Base-by-base conservation (phyloP, 2,797 vertebrate genomes). In the Sarcoramphus papa region DNA sequence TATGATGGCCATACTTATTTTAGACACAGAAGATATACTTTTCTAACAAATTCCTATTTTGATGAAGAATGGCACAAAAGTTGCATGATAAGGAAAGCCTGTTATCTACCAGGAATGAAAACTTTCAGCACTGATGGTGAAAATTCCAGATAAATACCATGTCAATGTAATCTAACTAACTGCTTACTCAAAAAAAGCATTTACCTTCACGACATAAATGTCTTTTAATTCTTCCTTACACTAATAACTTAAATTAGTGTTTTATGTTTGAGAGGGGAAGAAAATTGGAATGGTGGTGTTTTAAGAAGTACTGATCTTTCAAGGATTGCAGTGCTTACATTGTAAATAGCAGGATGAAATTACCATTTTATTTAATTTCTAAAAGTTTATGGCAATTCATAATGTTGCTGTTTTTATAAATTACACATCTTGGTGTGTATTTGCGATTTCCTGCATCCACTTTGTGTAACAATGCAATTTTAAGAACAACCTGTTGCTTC, bases 201-300 rank as follows among this genome's bases (percentile, higher is more conserved):
- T 96, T 88, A 24, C 50, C 37, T 68, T 92, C n/a, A n/a, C 81
- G n/a, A 88, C 89, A n/a, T 72, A 81, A 93, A 92, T 56, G 40
- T 77, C 69, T 85, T 85, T 95, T 85, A 85, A 90, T 93, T 88
- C 24, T 91, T 77, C 54, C 54, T 95, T 85, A 68, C 92, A 64
- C 57, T 73, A 87, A 27, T 81, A 74, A 84, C 18, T 68, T 53
- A 35, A 83, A 37, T 79, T 85, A 83, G 48, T 60, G 43, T 21
- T 87, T 50, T 31, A 18, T 80, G 25, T 91, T 76, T 80, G 25
- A 83, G 68, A 50, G 24, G 10, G 33, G 18, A 82, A 79, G 47
- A 94, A 84, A 76, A 73, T 62, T 24, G 81, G 14, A 73, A 20
- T 33, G 65, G 10, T 20, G 13, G 5, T 91, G 31, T 83, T 95